Base-by-base conservation (phyloP, 2,797 vertebrate genomes). In the Todus mexicanus region DNA sequence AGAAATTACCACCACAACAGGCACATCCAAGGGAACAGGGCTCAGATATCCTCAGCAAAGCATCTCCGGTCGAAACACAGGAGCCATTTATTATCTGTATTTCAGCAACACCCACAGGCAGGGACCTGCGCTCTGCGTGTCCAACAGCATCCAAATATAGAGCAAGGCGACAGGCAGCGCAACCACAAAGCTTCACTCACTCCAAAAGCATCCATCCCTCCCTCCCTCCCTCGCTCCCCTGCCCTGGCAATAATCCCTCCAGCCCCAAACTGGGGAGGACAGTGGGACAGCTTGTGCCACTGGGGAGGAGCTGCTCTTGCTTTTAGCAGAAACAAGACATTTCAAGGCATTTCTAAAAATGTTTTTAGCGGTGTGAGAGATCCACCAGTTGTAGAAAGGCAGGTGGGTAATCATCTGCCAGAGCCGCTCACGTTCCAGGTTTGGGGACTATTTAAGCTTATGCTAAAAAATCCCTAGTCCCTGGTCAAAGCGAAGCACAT, bases 51-150 rank as follows among this genome's bases (percentile, higher is more conserved):
- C 76, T 23, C 53, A 27, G 88, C 70, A 27, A n/a, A 87, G 72
- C 20, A 7, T 50, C 83, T 80, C 21, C 5, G 3, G 18, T 40
- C 3, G 5, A 15, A 54, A 65, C 77, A 31, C 86, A 37, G 1
- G 0, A 72, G 51, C 35, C 80, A 26, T 72, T 92, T 91, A 82
- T 92, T 56, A 76, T 68, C 86, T 84, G 59, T 12, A 64, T 92
- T 95, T 91, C 89, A 82, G 63, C 88, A 92, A 51, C 83, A 90
- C 83, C 77, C 85, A 73, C 79, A 31, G 69, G 60, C 87, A 42
- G 80, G n/a, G 66, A 51, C 69, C 87, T 40, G 72, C 65, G 2
- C 75, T 61, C 57, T 10, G 59, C 20, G 1, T 40, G 25, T 40
- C 6, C 64, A 51, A 35, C 75, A 64, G 4, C 60, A 81, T 35